Evolutionary conservation across 2,113 vertebrate genomes (phyloP).

Genomic region (Cryptomyrus ogoouensis): DNA sequence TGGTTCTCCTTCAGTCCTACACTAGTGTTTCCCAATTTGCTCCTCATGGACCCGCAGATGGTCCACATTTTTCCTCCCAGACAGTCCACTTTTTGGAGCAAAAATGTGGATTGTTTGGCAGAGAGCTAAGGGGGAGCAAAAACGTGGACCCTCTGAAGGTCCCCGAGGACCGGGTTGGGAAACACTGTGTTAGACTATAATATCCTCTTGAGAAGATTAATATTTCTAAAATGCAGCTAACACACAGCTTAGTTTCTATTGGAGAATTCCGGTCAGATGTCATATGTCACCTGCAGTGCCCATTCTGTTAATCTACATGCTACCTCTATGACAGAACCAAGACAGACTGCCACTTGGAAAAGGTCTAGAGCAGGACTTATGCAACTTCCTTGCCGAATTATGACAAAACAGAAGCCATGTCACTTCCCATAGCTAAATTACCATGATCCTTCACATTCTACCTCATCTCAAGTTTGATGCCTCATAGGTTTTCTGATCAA

Average conservation of each 20-base stretch:
- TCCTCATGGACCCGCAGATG: neutral
- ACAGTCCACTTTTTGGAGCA: neutral
- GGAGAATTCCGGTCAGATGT: neutral
- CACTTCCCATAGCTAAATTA: neutral
- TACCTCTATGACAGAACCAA: neutral
- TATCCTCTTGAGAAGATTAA: neutral
- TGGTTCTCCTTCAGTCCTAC: neutral
- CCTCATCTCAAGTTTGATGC: neutral
- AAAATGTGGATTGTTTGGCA: neutral
- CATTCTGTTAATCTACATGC: neutral
- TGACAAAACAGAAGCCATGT: neutral
- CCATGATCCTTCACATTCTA: neutral
- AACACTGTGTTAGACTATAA: neutral
- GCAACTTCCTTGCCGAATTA: neutral
- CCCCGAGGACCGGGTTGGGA: neutral
- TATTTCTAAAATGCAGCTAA: neutral
- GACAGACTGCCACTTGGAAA: neutral
- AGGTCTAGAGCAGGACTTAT: neutral
- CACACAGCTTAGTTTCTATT: neutral
- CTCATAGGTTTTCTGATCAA: neutral
- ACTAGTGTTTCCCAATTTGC: neutral
- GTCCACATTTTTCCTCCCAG: neutral
- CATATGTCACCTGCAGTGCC: neutral
- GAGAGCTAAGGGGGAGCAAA: neutral
- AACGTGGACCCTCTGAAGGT: neutral